phyloP scores from a whole-genome alignment of 2,797 vertebrate species.

The Coranthus polyacanthus region DNA sequence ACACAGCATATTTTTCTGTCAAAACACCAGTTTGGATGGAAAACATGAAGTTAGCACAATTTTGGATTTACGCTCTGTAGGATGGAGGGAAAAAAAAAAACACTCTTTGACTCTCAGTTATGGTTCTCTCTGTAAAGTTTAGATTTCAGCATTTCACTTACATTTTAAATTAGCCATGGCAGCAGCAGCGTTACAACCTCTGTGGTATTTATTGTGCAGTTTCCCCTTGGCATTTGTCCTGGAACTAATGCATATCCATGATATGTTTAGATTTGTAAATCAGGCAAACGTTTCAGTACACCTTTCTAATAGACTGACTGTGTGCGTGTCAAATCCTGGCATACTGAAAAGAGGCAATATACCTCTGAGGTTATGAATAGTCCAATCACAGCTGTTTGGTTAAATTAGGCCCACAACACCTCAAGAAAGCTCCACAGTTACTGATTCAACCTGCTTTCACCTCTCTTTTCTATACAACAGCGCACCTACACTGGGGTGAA shows the following conservation, averaged over 20 bases:
- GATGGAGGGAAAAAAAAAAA: background rate
- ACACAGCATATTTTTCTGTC: conserved; percentile 62
- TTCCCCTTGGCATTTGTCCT: conserved; percentile 28
- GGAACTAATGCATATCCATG: conserved; percentile 7
- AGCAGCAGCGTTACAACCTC: conserved; percentile 30
- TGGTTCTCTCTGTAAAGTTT: conserved; percentile 29
- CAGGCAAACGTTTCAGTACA: no score
- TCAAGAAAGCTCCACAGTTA: conserved; percentile 9
- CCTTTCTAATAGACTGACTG: no score
- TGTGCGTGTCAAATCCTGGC: no score
- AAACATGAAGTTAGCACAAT: conserved; percentile 70
- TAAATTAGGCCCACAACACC: conserved; percentile 17
- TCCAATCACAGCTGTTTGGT: conserved; percentile 17
- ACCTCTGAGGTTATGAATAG: background rate
- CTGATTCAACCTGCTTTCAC: conserved; percentile 39
- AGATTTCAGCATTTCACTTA: conserved; percentile 40
- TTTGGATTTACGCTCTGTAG: conserved; percentile 46
- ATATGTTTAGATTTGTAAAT: no score
- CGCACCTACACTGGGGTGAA: conserved; percentile 49
- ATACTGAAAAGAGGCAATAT: background rate
- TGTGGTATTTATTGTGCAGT: conserved; percentile 9
- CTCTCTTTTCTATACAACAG: conserved; percentile 52
- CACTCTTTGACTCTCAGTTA: background rate
- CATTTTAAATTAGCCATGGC: conserved; percentile 20
- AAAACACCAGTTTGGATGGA: conserved; percentile 57